Percentiles rank a stretch among this genome's conserved stretches.
These are phyloP conservation scores for Protonemura montana DNA, from an alignment of 2,888 invertebrate species.

Conservation along the genomic window DNA sequence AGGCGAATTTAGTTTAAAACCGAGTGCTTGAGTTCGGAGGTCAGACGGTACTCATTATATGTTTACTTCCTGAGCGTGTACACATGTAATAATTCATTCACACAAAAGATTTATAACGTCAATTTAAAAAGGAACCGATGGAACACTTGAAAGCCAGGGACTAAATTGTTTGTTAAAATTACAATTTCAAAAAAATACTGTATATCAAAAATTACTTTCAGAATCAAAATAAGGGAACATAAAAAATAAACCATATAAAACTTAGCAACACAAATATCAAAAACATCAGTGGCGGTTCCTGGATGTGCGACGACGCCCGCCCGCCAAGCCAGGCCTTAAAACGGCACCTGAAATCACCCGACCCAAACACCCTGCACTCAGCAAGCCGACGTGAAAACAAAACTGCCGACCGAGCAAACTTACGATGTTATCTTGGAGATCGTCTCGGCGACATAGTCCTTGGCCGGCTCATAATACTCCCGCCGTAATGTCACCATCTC, in stretches of 20 bases:
- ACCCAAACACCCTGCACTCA: too few relatives aligned
- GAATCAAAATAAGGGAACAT: neutral
- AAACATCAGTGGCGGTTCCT: neutral
- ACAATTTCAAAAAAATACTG: neutral
- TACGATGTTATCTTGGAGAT: constrained; percentile 38
- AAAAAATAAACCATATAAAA: neutral
- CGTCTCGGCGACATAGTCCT: constrained; percentile 70
- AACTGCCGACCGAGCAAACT: neutral
- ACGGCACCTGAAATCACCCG: neutral
- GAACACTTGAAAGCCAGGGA: neutral
- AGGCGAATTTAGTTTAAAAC: neutral
- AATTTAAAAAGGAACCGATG: neutral
- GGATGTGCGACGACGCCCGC: neutral
- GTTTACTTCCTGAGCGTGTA: neutral
- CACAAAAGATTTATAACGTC: neutral
- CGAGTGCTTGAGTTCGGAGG: neutral
- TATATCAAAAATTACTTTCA: neutral
- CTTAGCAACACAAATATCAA: neutral
- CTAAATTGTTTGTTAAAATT: constrained; percentile 1
- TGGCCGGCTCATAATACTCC: constrained; percentile 84
- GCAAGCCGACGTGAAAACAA: neutral
- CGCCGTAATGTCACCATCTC: constrained; percentile 77
- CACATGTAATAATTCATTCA: neutral
- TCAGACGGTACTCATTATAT: neutral
- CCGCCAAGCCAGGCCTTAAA: neutral